Base-by-base conservation (phyloP, 2,797 vertebrate genomes). In the Propithecus deckenii region DNA sequence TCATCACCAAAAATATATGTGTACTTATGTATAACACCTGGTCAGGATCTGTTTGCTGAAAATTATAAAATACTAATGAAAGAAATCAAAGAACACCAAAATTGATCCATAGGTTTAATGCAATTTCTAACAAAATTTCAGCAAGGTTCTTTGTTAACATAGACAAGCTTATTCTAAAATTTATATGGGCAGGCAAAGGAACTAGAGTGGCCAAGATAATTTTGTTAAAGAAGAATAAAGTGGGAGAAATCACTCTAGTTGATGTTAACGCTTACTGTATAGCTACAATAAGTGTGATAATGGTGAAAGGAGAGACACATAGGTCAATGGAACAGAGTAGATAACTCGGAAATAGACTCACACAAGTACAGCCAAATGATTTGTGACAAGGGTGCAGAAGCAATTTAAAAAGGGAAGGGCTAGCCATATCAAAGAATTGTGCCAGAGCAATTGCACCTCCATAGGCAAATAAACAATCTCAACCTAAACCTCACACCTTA, bases 111-210 rank as follows among this genome's bases (percentile, higher is more conserved):
- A 86, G 38, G 63, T 59, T 74, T 90, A 65, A 87, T 75, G 38
- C 50, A 83, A 50, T 88, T 88, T 84, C 43, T 89, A 84, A 75
- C 17, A 92, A 69, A 93, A 72, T 79, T 22, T 86, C 86, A 93
- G 55, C 65, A 96, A 93, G 28, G 0, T 67, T 80, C 81, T 71
- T 78, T 65, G 32, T 69, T 52, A 71, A 28, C 25, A 79, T 41
- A 79, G 48, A 79, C 46, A 18, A 38, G 7, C 25, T 89, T 85
- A 79, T 74, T 74, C 55, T n/a, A 86, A 88, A 88, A 61, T 88
- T 38, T 63, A 61, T 69, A 71, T 28, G 25, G 30, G 71, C 84
- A 76, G 69, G 25, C 32, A 83, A 83, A 94, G 48, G 15, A 71
- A 84, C 32, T 91, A 35, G 43, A 87, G 30, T 69, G 43, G 30